Evolutionary conservation across 1,140 invertebrate genomes (phyloP).

Genomic region (Aphelinus certus): DNA sequence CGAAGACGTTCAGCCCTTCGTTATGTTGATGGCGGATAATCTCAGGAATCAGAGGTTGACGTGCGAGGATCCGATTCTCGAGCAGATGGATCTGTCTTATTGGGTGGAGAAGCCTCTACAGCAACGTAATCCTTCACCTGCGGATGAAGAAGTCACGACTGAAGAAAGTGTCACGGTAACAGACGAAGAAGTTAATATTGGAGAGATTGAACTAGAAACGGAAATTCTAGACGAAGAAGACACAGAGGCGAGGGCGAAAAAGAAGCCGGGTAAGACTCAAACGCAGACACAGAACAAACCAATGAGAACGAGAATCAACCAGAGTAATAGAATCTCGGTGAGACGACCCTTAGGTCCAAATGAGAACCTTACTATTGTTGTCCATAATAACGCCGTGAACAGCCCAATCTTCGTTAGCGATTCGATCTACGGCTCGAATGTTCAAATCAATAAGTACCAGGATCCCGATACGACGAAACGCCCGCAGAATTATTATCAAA

Average conservation of each 20-base stretch:
- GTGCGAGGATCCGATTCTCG: constrained; percentile 75
- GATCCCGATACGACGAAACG: neutral
- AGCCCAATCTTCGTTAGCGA: constrained; percentile 57
- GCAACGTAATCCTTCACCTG: constrained; percentile 4
- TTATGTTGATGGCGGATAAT: constrained; percentile 75
- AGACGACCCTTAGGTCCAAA: constrained; percentile 52
- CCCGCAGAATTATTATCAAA: constrained; percentile 2
- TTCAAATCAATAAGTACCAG: constrained; percentile 39
- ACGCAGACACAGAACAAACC: constrained; percentile 43
- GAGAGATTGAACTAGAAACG: neutral
- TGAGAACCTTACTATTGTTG: constrained; percentile 57
- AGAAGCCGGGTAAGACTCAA: neutral
- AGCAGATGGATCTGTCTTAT: constrained; percentile 74
- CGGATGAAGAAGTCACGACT: constrained; percentile 1
- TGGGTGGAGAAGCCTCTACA: constrained; percentile 64
- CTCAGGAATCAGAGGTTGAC: constrained; percentile 73
- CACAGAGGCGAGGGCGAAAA: constrained; percentile 31
- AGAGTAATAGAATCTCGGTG: constrained; percentile 55
- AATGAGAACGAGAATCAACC: constrained; percentile 52
- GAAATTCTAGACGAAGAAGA: constrained; percentile 21
- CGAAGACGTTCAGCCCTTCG: constrained; percentile 78
- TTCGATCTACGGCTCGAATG: constrained; percentile 50
- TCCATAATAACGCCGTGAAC: constrained; percentile 60
- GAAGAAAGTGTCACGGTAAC: neutral
- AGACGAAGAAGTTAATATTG: neutral